Conservation (phyloP, 2,888 invertebrate genomes). For the Mesorhabditis spiculigera region DNA sequence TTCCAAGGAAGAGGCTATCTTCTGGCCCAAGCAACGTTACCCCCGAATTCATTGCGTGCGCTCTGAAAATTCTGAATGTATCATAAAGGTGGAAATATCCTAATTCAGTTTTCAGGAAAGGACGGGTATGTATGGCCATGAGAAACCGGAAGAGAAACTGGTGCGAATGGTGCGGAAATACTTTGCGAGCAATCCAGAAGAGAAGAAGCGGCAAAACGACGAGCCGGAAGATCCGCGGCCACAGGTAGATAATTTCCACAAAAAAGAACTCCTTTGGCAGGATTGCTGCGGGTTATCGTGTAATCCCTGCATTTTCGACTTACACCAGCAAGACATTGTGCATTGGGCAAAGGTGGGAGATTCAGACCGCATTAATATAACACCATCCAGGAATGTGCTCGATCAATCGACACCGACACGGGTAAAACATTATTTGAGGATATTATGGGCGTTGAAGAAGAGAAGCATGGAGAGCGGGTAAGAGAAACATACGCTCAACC, state of each 20-base stretch:
- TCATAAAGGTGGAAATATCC: too few relatives aligned
- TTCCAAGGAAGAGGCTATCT: too few relatives aligned
- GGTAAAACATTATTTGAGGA: slow-evolving; percentile 1
- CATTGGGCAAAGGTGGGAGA: slow-evolving; percentile 18
- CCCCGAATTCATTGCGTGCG: too few relatives aligned
- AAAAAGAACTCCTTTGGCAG: slow-evolving; percentile 6
- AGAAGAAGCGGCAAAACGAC: slow-evolving; percentile 9
- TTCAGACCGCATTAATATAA: neutral
- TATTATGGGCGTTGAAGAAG: neutral
- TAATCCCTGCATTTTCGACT: slow-evolving; percentile 25
- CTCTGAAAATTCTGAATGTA: too few relatives aligned
- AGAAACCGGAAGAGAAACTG: slow-evolving; percentile 13
- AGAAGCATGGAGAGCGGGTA: too few relatives aligned
- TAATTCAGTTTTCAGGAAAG: too few relatives aligned
- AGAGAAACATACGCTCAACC: too few relatives aligned
- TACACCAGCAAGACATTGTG: slow-evolving; percentile 17
- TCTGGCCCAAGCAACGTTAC: too few relatives aligned
- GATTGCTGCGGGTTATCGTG: slow-evolving; percentile 27
- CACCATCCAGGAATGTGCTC: neutral
- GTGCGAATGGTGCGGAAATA: slow-evolving; percentile 17
- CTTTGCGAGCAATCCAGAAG: slow-evolving; percentile 4
- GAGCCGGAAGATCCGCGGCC: slow-evolving; percentile 17
- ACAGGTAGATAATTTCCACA: slow-evolving; percentile 9
- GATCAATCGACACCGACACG: neutral
- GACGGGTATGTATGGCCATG: neutral